Evolutionary conservation across 2,888 invertebrate species (phyloP), one percentile per base, ranked within the genome.

Genomic region (Ctenicera cuprea): DNA sequence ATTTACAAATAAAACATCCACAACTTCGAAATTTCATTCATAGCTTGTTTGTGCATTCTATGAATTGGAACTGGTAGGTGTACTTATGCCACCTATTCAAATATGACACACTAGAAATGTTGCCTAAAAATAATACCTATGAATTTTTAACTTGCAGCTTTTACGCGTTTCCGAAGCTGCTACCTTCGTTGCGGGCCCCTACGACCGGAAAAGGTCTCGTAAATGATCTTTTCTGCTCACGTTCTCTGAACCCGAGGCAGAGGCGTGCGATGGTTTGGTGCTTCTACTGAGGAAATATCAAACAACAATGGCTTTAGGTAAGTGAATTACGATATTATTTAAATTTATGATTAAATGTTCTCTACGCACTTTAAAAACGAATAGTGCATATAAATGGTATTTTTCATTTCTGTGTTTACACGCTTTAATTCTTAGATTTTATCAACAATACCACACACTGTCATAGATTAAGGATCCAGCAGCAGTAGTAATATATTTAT

Each of bases 221-320:
- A 73, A 75, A 77, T 79, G 79, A 77, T 76, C 64, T 50, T 77
- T 79, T 79, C 79, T 71, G 72, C 74, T 78, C 79, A 79, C 78
- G 78, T 78, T 75, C 38, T 63, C 22, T 57, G 69, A 73, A 72
- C 71, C 73, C 62, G 16, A 65, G 75, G 64, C 71, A 70, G 69
- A 71, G 73, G 73, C 72, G 74, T 69, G 70, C 57, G 52, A 73
- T 71, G 76, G 57, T 76, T 76, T 75, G 64, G 62, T 66, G 62
- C 43, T 63, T 74, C 64, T 65, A 63, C 45, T 71, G 61, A 78
- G 71, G 73, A 77, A 73, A 77, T 63, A 75, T 72, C 66, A 68
- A 67, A 73, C 73, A 77, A 85, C 84, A 84, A 86, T 86, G 86
- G 85, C 85, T 80, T 82, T 86, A 73, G 86, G 86, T 86, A 80